These are phyloP conservation scores for Melanotaenia nigrans DNA, from an alignment of 2,797 vertebrate genomes.

Conservation along the genomic window DNA sequence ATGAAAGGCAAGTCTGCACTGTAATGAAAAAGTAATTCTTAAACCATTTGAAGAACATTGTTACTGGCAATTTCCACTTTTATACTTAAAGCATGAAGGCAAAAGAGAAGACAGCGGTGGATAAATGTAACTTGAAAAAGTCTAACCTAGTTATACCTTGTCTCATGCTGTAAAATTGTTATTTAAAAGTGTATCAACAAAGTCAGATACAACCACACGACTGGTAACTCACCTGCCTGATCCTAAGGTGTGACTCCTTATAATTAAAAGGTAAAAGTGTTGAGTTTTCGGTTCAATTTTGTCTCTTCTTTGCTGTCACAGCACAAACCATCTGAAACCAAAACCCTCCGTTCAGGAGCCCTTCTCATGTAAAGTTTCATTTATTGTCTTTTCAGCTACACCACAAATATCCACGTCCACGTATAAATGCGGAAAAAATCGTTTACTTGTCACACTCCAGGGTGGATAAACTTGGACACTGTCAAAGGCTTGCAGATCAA, in stretches of 20 bases:
- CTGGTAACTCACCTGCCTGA: conserved; percentile 1
- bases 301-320: fast-evolving
- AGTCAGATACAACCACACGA: background rate
- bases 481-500: conserved; percentile 4
- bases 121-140: background rate
- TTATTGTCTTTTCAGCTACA: background rate
- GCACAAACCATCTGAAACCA: background rate
- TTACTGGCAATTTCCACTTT: too few species aligned
- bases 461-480: conserved; percentile 20
- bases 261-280: conserved; percentile 1
- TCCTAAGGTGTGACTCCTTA: background rate
- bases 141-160: fast-evolving
- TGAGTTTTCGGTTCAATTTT: conserved; percentile 27
- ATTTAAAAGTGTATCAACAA: background rate
- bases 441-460: conserved; percentile 37
- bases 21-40: background rate
- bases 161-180: too few species aligned
- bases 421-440: conserved; percentile 37
- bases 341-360: background rate
- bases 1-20: too few species aligned
- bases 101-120: too few species aligned
- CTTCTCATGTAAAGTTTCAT: background rate
- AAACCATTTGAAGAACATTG: too few species aligned
- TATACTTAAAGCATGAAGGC: background rate
- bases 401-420: background rate